These are phyloP conservation scores for Nemotelus nigrinus DNA, from an alignment of 2,888 invertebrate genomes.

Conservation along the genomic window DNA sequence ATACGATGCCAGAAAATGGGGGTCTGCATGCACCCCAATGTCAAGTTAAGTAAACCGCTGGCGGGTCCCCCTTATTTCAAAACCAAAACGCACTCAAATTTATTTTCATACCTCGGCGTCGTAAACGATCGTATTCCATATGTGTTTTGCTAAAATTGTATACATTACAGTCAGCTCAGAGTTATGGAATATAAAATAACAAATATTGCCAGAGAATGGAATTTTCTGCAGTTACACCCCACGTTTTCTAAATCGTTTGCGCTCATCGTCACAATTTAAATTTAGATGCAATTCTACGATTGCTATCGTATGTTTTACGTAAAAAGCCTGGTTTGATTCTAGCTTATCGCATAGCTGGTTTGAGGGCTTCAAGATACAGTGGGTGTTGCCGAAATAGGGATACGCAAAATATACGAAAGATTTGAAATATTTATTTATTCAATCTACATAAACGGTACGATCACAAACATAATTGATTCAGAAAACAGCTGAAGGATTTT, in stretches of 20 bases:
- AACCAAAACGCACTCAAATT: slow-evolving; percentile 14
- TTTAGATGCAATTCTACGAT: slow-evolving; percentile 29
- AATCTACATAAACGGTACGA: no score
- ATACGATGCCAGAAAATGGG: background rate
- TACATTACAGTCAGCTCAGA: slow-evolving; percentile 17
- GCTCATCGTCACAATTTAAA: slow-evolving; percentile 15
- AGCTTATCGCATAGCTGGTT: background rate
- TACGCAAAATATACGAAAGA: background rate
- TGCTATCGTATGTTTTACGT: background rate
- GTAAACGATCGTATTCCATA: slow-evolving; percentile 11
- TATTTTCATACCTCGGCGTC: slow-evolving; percentile 35
- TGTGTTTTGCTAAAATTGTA: slow-evolving; percentile 40
- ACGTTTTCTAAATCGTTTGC: slow-evolving; percentile 3
- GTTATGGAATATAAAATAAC: slow-evolving; percentile 36
- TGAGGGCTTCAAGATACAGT: background rate
- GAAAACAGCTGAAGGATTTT: no score
- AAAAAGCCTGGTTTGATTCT: slow-evolving; percentile 3
- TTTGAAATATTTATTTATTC: background rate
- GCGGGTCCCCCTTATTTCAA: slow-evolving; percentile 19
- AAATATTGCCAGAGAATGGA: slow-evolving; percentile 35
- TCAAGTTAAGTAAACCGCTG: background rate
- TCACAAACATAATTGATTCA: no score
- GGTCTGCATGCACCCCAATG: background rate
- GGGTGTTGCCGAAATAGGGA: background rate
- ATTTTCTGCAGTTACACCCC: slow-evolving; percentile 32